Percentiles rank a stretch among this genome's conserved stretches.
These are phyloP conservation scores for Regulus satrapa DNA, from an alignment of 2,113 vertebrate species.

Conservation along the genomic window DNA sequence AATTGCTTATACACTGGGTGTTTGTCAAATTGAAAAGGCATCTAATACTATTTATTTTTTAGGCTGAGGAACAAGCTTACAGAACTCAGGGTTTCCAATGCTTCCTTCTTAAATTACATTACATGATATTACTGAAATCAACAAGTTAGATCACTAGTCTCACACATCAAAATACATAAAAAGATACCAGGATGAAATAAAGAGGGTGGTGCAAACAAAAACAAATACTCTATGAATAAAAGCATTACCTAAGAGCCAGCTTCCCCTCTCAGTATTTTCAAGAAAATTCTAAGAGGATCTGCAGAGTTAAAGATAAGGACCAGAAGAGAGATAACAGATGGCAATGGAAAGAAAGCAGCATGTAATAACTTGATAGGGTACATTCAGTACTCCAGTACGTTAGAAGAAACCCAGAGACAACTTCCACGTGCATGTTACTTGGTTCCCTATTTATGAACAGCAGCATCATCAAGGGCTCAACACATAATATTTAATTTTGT, in stretches of 20 bases:
- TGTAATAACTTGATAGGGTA: conserved; percentile 45
- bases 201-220: not conserved
- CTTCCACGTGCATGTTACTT: not conserved
- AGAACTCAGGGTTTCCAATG: not conserved
- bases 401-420: conserved; percentile 34
- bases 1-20: not conserved
- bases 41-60: not conserved
- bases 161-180: not conserved
- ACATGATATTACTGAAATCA: not conserved
- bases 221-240: not conserved
- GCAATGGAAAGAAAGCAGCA: conserved; percentile 52
- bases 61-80: not conserved
- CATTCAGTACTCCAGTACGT: conserved; percentile 28
- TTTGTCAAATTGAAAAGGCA: not conserved
- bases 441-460: conserved; percentile 14
- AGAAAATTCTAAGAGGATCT: conserved; percentile 26
- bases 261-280: not conserved
- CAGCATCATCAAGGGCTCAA: not conserved
- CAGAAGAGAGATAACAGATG: conserved; percentile 61
- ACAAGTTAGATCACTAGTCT: not conserved
- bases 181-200: not conserved
- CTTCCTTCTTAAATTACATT: not conserved
- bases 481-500: not conserved
- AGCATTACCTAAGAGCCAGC: not conserved
- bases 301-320: conserved; percentile 59